Percentiles rank a stretch among this genome's conserved stretches.
Evolutionary conservation across 2,113 vertebrate genomes (phyloP).

Genomic region (Epinephelus cyanopodus): DNA sequence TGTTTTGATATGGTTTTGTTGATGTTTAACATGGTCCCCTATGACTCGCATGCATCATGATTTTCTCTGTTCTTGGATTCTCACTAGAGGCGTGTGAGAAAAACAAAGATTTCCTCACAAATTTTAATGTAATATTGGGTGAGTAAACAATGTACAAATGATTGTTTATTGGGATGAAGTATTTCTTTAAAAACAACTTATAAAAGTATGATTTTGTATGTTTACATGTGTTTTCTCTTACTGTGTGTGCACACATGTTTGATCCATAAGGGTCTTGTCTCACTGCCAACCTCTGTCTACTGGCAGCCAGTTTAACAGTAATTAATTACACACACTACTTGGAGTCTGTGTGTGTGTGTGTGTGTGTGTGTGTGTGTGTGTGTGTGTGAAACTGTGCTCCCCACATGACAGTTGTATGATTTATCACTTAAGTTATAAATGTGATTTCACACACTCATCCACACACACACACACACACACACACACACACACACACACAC

Average conservation of each 20-base stretch:
- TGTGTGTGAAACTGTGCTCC: slow-evolving; percentile 35
- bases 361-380: slow-evolving; percentile 25
- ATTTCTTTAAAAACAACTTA: background rate
- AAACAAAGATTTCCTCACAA: no score
- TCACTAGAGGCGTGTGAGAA: no score
- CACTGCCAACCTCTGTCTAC: slow-evolving; percentile 28
- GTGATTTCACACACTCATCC: slow-evolving; percentile 36
- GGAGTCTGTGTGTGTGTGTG: slow-evolving; percentile 16
- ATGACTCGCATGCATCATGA: no score
- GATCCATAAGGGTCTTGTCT: slow-evolving; percentile 22
- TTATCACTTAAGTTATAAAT: slow-evolving; percentile 57
- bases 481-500: slow-evolving; percentile 19
- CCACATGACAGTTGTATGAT: slow-evolving; percentile 55
- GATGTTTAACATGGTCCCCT: no score
- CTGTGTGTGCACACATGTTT: slow-evolving; percentile 2
- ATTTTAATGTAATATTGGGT: no score
- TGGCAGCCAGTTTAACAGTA: slow-evolving; percentile 52
- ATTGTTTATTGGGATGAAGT: no score
- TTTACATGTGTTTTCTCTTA: slow-evolving; percentile 43
- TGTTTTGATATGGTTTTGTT: no score
- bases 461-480: slow-evolving; percentile 15
- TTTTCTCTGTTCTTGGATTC: no score
- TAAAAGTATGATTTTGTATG: background rate
- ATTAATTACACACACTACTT: slow-evolving; percentile 60
- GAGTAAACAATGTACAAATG: no score